Conservation (phyloP, 2,888 invertebrate species). For the Peribatodes rhomboidaria region DNA sequence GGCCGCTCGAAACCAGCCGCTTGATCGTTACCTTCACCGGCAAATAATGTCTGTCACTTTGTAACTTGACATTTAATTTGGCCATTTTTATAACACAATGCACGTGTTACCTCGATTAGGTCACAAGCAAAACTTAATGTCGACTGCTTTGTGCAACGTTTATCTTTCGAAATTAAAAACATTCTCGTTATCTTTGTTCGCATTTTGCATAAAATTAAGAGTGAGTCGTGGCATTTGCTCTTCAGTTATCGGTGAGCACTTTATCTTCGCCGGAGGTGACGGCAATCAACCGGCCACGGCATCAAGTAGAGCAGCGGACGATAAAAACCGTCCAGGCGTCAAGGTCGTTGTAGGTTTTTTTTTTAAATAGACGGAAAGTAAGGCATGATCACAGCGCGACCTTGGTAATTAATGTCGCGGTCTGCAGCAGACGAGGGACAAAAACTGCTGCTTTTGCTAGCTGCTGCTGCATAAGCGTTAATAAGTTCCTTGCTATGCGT, state of each 20-base stretch:
- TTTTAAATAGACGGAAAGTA: conserved; percentile 64
- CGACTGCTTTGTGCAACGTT: conserved; percentile 27
- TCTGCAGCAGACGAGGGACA: conserved; percentile 65
- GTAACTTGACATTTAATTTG: conserved; percentile 50
- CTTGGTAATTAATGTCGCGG: conserved; percentile 74
- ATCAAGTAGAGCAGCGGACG: conserved; percentile 56
- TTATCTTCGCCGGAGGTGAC: conserved; percentile 50
- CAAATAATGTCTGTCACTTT: conserved; percentile 53
- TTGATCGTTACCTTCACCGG: conserved; percentile 61
- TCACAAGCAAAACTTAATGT: conserved; percentile 9
- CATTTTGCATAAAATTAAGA: conserved; percentile 30
- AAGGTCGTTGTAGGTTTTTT: conserved; percentile 67
- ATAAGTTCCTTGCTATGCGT: conserved; percentile 60
- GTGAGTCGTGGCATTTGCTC: conserved; percentile 41
- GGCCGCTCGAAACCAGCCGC: conserved; percentile 56
- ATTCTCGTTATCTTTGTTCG: conserved; percentile 18
- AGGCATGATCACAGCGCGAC: conserved; percentile 63
- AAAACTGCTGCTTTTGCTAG: no score
- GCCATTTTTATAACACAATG: conserved; percentile 51
- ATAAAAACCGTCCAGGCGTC: conserved; percentile 65
- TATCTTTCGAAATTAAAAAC: conserved; percentile 17
- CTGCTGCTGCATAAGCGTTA: conserved; percentile 56
- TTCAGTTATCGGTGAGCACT: conserved; percentile 46
- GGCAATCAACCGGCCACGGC: conserved; percentile 44
- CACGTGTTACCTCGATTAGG: conserved; percentile 29